phyloP scores from a whole-genome alignment of 2,113 vertebrate species.

The Stigmatopora argus region DNA sequence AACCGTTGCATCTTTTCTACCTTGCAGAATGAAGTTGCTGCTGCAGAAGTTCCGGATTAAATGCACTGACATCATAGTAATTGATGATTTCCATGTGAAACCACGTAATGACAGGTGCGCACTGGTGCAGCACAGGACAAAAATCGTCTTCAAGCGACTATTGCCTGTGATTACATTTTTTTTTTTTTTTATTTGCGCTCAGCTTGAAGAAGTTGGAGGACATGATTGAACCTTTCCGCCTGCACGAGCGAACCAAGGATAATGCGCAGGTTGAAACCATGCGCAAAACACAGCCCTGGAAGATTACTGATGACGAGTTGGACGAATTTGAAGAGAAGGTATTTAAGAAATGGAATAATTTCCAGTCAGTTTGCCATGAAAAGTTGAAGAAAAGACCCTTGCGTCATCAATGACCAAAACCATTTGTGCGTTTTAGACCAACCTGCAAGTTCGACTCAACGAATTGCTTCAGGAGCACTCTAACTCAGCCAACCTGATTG shows the following conservation, averaged over 20 bases:
- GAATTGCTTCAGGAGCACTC: constrained; percentile 88
- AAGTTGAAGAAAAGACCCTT: background rate
- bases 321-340: constrained; percentile 91
- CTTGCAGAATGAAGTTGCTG: constrained; percentile 85
- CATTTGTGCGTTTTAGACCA: constrained; percentile 71
- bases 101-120: constrained; percentile 85
- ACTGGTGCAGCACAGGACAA: background rate
- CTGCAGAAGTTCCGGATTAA: constrained; percentile 93
- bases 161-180: constrained; percentile 1
- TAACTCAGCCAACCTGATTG: constrained; percentile 84
- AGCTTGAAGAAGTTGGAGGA: constrained; percentile 91
- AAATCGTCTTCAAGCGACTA: constrained; percentile 2
- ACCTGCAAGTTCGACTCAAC: constrained; percentile 88
- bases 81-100: constrained; percentile 83
- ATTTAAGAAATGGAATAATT: constrained; percentile 10
- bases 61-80: constrained; percentile 83
- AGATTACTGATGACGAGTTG: constrained; percentile 90
- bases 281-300: constrained; percentile 83
- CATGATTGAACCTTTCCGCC: constrained; percentile 91
- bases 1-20: constrained; percentile 12
- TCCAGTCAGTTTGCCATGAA: background rate
- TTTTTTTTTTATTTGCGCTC: constrained; percentile 37
- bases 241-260: constrained; percentile 84
- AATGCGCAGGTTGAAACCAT: constrained; percentile 77
- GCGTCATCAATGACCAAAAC: background rate